A percentile compares a stretch with the other conserved stretches of the same genome.
Evolutionary conservation across 2,797 vertebrate species (phyloP).

Genomic region (Podarcis siculus): DNA sequence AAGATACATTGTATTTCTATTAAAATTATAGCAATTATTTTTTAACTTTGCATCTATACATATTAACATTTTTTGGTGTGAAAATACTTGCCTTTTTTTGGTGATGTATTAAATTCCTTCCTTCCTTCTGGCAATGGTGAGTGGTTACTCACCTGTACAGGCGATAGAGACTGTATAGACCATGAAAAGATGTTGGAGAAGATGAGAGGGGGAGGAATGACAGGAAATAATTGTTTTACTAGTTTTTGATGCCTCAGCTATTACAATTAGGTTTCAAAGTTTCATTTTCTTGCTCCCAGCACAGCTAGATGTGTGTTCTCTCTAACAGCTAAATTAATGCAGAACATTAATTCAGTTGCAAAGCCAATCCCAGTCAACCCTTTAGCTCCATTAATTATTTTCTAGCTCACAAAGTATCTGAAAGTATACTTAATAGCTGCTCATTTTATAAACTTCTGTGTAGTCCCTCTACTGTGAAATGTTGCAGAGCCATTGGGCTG

Average conservation of each 20-base stretch:
- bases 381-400: conserved; percentile 16
- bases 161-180: not conserved
- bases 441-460: not conserved
- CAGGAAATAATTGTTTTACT: not conserved
- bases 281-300: not conserved
- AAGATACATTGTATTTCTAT: too few relatives aligned
- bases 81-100: too few relatives aligned
- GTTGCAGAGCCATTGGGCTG: not conserved
- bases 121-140: too few relatives aligned
- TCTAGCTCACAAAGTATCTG: conserved; percentile 24
- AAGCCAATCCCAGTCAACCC: not conserved
- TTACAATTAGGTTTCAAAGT: not conserved
- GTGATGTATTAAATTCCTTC: too few relatives aligned
- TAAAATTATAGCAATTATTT: too few relatives aligned
- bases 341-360: conserved; percentile 13
- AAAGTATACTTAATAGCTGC: not conserved
- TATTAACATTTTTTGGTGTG: too few relatives aligned
- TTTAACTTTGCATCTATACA: too few relatives aligned
- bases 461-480: not conserved
- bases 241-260: not conserved
- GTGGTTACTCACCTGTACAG: too few relatives aligned
- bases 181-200: not conserved
- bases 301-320: not conserved
- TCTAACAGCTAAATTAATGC: not conserved
- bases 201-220: not conserved